Base-by-base conservation (phyloP, 2,113 vertebrate genomes). In the Tretioscincus oriximinensis region DNA sequence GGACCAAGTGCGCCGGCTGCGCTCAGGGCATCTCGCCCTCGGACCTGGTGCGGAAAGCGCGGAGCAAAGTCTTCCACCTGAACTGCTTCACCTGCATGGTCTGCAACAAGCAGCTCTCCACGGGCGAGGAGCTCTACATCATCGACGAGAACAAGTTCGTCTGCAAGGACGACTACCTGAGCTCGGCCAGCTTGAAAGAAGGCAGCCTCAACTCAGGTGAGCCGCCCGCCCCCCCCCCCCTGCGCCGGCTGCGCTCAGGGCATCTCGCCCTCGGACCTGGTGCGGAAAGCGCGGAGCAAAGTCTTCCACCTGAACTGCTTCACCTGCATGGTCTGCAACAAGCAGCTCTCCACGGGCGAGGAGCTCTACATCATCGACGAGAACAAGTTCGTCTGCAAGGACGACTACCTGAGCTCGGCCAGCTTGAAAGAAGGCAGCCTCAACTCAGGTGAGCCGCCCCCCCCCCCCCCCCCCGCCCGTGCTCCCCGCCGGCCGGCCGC, bases 81-180 rank as follows among this genome's bases (percentile, higher is more conserved):
- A 99, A 98, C 96, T 99, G 98, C 91, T 99, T 99, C 93, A 99
- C 98, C 81, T 99, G 98, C 94, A 98, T 98, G 97, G 97, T 99
- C 82, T 99, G 98, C 88, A 98, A 98, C 96, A 99, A 99, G 91
- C 98, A 99, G 95, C 96, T 99, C 87, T 98, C 97, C 90, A 99
- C 98, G 10, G 98, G 98, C 21, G 98, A 99, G 95, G 98, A 99
- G 82, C 96, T 99, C 70, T 99, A 99, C 79, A 97, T 99, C 89
- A 98, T 99, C 61, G 97, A 99, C 83, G 98, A 99, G 61, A 99
- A 99, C 94, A 99, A 99, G 92, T 99, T 99, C 70, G 98, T 99
- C 92, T 99, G 98, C 93, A 99, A 99, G 91, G 98, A 99, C 81
- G 98, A 99, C 91, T 99, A 97, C 90, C 31, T 96, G 94, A 98